Conservation (phyloP, 1,140 invertebrate species). For the Drosophila repletoides region DNA sequence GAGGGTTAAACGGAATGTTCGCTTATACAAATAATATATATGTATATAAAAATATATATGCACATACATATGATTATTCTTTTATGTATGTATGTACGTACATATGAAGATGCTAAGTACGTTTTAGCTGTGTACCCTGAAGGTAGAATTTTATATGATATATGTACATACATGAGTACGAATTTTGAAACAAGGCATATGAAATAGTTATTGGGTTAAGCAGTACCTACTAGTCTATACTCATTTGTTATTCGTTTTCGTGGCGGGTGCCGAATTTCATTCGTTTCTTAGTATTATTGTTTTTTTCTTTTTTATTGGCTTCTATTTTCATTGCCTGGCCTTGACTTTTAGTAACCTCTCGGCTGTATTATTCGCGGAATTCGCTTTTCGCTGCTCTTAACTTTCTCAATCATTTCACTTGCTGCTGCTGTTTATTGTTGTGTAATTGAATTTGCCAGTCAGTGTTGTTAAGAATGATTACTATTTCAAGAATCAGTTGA, state of each 20-base stretch:
- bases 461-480: constrained; percentile 35
- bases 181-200: too few species aligned
- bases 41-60: constrained; percentile 2
- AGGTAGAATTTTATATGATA: too few species aligned
- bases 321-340: constrained; percentile 54
- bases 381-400: constrained; percentile 45
- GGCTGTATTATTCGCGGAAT: constrained; percentile 67
- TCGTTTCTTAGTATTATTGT: background rate
- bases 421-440: constrained; percentile 27
- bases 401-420: background rate
- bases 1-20: background rate
- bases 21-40: too few species aligned
- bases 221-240: constrained; percentile 1
- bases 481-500: background rate
- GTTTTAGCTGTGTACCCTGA: too few species aligned
- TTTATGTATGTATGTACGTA: too few species aligned
- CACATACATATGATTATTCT: constrained; percentile 42
- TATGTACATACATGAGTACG: too few species aligned
- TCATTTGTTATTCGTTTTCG: background rate
- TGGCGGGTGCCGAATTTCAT: constrained; percentile 65
- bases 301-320: constrained; percentile 26
- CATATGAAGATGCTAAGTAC: too few species aligned
- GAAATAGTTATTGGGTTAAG: background rate
- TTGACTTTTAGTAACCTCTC: constrained; percentile 79
- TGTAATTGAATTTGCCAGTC: constrained; percentile 62